These are phyloP conservation scores for Hipparchia sbordonii DNA, from an alignment of 2,888 invertebrate species.

Conservation along the genomic window DNA sequence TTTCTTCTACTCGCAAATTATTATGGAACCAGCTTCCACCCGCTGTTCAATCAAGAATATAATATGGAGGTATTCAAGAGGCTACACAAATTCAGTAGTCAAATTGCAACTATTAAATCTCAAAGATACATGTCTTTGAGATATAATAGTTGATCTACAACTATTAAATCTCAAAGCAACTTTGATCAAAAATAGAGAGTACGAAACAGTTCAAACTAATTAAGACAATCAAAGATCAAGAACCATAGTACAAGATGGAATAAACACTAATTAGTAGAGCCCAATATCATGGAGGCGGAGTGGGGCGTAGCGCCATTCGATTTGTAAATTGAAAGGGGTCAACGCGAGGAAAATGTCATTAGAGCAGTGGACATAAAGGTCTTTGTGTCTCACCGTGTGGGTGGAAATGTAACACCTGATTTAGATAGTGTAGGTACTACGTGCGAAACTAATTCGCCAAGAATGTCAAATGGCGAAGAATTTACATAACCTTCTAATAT, in stretches of 20 bases:
- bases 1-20: too few relatives aligned
- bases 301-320: constrained; percentile 41
- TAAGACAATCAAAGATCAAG: constrained; percentile 41
- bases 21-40: too few relatives aligned
- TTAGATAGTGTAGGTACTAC: constrained; percentile 6
- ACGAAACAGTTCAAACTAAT: constrained; percentile 32
- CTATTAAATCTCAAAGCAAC: not conserved
- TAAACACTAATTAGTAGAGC: constrained; percentile 44
- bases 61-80: too few relatives aligned
- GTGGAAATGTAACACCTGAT: constrained; percentile 25
- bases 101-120: not conserved
- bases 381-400: constrained; percentile 21
- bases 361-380: constrained; percentile 38
- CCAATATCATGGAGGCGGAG: constrained; percentile 37
- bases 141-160: too few relatives aligned
- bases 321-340: constrained; percentile 45
- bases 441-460: constrained; percentile 4
- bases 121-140: too few relatives aligned
- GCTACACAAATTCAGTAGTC: too few relatives aligned
- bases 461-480: constrained; percentile 1
- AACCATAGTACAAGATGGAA: constrained; percentile 33
- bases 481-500: not conserved
- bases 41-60: too few relatives aligned
- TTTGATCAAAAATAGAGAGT: constrained; percentile 23
- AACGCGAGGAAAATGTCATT: constrained; percentile 43